phyloP scores from a whole-genome alignment of 2,888 invertebrate genomes.

The Cephus rjabovi region DNA sequence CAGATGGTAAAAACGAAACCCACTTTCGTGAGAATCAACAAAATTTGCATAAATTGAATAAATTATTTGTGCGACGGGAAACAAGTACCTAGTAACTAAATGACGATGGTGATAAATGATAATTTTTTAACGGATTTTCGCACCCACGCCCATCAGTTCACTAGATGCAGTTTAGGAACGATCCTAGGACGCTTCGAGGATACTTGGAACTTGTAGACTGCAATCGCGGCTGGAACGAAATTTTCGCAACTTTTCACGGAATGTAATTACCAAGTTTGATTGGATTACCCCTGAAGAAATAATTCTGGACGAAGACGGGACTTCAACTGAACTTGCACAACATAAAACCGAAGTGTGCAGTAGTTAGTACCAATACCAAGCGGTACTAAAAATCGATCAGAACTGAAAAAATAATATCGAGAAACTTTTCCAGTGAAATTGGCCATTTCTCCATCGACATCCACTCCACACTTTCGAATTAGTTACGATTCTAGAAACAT shows the following conservation, averaged over 20 bases:
- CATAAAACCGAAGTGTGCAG: background rate
- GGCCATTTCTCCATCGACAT: background rate
- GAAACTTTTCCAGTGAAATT: background rate
- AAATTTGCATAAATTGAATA: background rate
- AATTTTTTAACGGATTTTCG: background rate
- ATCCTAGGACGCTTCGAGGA: background rate
- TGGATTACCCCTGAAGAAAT: constrained; percentile 37
- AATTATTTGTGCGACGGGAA: background rate
- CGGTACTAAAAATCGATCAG: background rate
- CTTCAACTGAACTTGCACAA: constrained; percentile 2
- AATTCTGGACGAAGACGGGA: constrained; percentile 10
- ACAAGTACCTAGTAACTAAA: background rate
- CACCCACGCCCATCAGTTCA: background rate
- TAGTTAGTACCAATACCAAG: background rate
- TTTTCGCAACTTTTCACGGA: constrained; percentile 34
- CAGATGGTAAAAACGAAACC: background rate
- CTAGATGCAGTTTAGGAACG: background rate
- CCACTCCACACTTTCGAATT: background rate
- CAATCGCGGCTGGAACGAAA: constrained; percentile 17
- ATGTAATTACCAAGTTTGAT: constrained; percentile 53
- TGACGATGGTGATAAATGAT: background rate
- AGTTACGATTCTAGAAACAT: background rate
- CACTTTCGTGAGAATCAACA: background rate
- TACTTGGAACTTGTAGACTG: constrained; percentile 14
- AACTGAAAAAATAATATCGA: background rate